These are phyloP conservation scores for Watsonalla binaria DNA, from an alignment of 2,888 invertebrate species.

Conservation along the genomic window DNA sequence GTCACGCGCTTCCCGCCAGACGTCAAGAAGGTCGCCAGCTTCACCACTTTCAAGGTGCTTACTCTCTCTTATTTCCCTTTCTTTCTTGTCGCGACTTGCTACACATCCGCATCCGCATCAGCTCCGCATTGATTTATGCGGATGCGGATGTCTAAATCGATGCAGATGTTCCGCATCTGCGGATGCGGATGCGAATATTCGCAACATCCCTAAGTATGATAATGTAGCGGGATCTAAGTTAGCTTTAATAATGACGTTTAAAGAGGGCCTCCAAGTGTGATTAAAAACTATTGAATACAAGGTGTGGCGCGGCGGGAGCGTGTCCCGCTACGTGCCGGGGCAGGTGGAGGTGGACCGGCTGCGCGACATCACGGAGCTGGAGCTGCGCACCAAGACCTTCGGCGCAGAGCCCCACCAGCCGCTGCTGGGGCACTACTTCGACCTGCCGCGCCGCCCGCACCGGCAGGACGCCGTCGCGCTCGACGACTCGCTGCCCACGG, in stretches of 20 bases:
- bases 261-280: not conserved
- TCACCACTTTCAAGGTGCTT: constrained; percentile 84
- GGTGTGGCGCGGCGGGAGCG: constrained; percentile 70
- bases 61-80: too few species aligned
- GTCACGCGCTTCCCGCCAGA: constrained; percentile 84
- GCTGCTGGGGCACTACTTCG: constrained; percentile 79
- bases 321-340: constrained; percentile 73
- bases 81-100: too few species aligned
- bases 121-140: too few species aligned
- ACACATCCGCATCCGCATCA: too few species aligned
- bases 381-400: constrained; percentile 65
- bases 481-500: constrained; percentile 80
- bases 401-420: constrained; percentile 77
- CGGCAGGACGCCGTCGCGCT: constrained; percentile 70
- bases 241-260: too few species aligned
- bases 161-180: too few species aligned
- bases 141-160: too few species aligned
- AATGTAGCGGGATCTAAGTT: too few species aligned
- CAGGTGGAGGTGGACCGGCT: constrained; percentile 59
- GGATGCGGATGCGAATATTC: too few species aligned
- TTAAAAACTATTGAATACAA: constrained; percentile 12
- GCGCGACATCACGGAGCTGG: constrained; percentile 60
- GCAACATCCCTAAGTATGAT: too few species aligned
- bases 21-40: constrained; percentile 85
- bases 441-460: constrained; percentile 72